phyloP scores from a whole-genome alignment of 2,888 invertebrate species.

The Minunthozetes semirufus region DNA sequence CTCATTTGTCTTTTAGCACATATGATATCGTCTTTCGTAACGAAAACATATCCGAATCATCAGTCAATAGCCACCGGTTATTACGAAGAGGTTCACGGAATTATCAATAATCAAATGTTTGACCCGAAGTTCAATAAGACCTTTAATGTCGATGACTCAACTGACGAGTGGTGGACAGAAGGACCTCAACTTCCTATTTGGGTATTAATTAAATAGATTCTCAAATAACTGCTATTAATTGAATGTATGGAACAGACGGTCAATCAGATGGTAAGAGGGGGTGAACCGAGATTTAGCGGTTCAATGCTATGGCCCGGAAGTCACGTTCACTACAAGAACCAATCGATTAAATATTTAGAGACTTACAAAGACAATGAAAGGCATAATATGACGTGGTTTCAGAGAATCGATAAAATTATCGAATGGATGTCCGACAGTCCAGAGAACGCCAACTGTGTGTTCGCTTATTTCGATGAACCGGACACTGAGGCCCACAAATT shows the following conservation, averaged over 20 bases:
- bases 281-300: slow-evolving; percentile 56
- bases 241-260: slow-evolving; percentile 51
- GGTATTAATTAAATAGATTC: slow-evolving; percentile 47
- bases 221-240: background rate
- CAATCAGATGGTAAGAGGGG: slow-evolving; percentile 53
- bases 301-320: slow-evolving; percentile 66
- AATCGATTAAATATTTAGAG: slow-evolving; percentile 45
- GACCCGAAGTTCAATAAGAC: slow-evolving; percentile 50
- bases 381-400: slow-evolving; percentile 51
- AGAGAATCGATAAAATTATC: slow-evolving; percentile 56
- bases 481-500: slow-evolving; percentile 58
- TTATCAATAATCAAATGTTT: slow-evolving; percentile 59
- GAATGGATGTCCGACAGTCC: slow-evolving; percentile 56
- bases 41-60: slow-evolving; percentile 69
- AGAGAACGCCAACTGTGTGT: slow-evolving; percentile 61
- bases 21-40: slow-evolving; percentile 49
- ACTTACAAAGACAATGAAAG: slow-evolving; percentile 48
- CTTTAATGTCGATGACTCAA: slow-evolving; percentile 48
- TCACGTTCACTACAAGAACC: slow-evolving; percentile 52
- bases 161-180: slow-evolving; percentile 54
- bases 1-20: background rate
- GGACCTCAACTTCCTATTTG: slow-evolving; percentile 56
- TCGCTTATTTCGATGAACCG: slow-evolving; percentile 65
- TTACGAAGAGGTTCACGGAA: slow-evolving; percentile 62
- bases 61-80: slow-evolving; percentile 64